Percentiles rank a stretch among this genome's conserved stretches.
These are phyloP conservation scores for Notolepis coatsorum DNA, from an alignment of 2,797 vertebrate species.

Conservation along the genomic window DNA sequence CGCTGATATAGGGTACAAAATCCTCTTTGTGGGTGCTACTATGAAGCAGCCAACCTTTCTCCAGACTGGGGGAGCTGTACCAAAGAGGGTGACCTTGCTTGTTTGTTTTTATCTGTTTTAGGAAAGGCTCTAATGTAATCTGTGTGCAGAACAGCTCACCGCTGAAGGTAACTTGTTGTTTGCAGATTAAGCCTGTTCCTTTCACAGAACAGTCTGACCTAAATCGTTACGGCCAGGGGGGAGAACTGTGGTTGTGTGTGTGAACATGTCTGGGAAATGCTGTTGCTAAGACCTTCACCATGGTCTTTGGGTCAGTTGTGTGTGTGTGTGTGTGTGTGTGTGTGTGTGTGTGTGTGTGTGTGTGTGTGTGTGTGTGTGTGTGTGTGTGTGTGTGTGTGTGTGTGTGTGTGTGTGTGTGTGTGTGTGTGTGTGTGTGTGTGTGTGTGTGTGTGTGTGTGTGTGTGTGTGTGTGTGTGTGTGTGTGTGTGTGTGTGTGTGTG, in stretches of 20 bases:
- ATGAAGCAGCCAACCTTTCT: neutral
- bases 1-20: neutral
- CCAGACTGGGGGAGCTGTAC: neutral
- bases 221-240: conserved; percentile 56
- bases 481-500: neutral
- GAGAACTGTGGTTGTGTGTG: conserved; percentile 11
- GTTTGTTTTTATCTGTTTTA: conserved; percentile 33
- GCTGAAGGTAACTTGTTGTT: conserved; percentile 66
- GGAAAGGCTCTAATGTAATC: conserved; percentile 54
- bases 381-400: neutral
- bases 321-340: conserved; percentile 3
- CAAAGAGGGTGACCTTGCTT: conserved; percentile 16
- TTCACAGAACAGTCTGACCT: conserved; percentile 66
- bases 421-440: conserved; percentile 49
- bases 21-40: neutral
- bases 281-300: conserved; percentile 37
- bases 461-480: too few relatives aligned
- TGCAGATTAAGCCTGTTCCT: conserved; percentile 63
- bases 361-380: conserved; percentile 1
- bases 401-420: conserved; percentile 41
- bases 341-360: neutral
- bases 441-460: neutral
- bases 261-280: conserved; percentile 53
- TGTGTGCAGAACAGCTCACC: conserved; percentile 46
- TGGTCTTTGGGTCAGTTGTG: conserved; percentile 37